These are phyloP conservation scores for Brassicogethes aeneus DNA, from an alignment of 2,888 invertebrate species.

Conservation along the genomic window DNA sequence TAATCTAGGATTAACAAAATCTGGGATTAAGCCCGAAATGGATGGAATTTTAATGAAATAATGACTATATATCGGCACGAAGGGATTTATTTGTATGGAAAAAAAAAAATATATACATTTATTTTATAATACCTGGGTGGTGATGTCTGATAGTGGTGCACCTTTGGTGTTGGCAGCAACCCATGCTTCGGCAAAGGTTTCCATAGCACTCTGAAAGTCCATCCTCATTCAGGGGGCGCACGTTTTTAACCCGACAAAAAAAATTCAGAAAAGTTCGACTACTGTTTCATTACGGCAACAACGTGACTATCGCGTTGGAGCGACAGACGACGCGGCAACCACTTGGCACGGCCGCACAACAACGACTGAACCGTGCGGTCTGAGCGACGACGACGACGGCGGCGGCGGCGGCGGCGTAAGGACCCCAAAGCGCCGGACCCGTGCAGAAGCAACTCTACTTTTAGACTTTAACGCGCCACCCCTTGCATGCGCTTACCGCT, in stretches of 20 bases:
- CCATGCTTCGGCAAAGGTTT: slow-evolving; percentile 96
- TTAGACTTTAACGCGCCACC: slow-evolving; percentile 34
- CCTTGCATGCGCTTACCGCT: slow-evolving; percentile 34
- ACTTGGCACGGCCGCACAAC: slow-evolving; percentile 23
- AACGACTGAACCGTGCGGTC: slow-evolving; percentile 26
- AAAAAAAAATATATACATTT: background rate
- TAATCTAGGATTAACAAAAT: slow-evolving; percentile 35
- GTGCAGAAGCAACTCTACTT: slow-evolving; percentile 15
- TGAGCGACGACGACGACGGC: slow-evolving; percentile 12
- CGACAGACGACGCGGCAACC: slow-evolving; percentile 22
- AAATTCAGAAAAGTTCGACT: background rate
- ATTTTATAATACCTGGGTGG: slow-evolving; percentile 51
- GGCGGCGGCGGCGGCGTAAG: slow-evolving; percentile 14
- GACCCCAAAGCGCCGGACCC: slow-evolving; percentile 15
- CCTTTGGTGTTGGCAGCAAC: slow-evolving; percentile 82
- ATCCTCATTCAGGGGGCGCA: slow-evolving; percentile 43
- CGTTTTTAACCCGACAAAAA: slow-evolving; percentile 1
- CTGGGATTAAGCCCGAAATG: slow-evolving; percentile 30
- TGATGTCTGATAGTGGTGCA: slow-evolving; percentile 48
- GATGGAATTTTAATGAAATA: slow-evolving; percentile 12
- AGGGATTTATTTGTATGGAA: background rate
- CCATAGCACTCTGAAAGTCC: slow-evolving; percentile 99
- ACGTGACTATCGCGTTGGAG: slow-evolving; percentile 31
- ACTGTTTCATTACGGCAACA: slow-evolving; percentile 25
- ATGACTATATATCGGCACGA: background rate